Evolutionary conservation across 2,797 vertebrate genomes (phyloP).

Genomic region (Enoplosus armatus): DNA sequence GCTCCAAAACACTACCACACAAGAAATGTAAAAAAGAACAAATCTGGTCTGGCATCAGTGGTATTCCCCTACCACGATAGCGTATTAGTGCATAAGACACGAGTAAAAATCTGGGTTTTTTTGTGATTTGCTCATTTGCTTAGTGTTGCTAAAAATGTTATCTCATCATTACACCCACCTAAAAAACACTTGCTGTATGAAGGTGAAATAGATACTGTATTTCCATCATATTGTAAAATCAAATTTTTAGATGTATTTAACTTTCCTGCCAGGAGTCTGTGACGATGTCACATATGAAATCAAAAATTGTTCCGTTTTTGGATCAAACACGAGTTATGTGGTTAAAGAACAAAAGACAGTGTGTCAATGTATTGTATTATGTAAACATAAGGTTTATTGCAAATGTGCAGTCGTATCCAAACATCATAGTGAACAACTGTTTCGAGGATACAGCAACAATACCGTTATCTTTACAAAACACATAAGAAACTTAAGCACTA

Average conservation of each 20-base stretch:
- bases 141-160: not conserved
- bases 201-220: not conserved
- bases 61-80: not conserved
- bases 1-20: not conserved
- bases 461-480: slow-evolving; percentile 83
- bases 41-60: not conserved
- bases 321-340: not conserved
- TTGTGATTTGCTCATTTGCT: not conserved
- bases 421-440: slow-evolving; percentile 79
- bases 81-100: not conserved
- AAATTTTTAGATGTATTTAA: not conserved
- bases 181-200: not conserved
- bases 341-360: slow-evolving; percentile 49
- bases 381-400: slow-evolving; percentile 92
- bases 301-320: not conserved
- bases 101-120: not conserved
- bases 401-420: slow-evolving; percentile 89
- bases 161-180: not conserved
- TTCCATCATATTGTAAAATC: not conserved
- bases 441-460: slow-evolving; percentile 85
- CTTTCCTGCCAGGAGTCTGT: not conserved
- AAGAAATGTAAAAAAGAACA: not conserved
- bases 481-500: slow-evolving; percentile 65
- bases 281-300: not conserved
- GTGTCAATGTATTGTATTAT: slow-evolving; percentile 53